Percentiles rank a stretch among this genome's conserved stretches.
These are phyloP conservation scores for Phragmatobia fuliginosa DNA, from an alignment of 2,888 invertebrate species.

Conservation along the genomic window DNA sequence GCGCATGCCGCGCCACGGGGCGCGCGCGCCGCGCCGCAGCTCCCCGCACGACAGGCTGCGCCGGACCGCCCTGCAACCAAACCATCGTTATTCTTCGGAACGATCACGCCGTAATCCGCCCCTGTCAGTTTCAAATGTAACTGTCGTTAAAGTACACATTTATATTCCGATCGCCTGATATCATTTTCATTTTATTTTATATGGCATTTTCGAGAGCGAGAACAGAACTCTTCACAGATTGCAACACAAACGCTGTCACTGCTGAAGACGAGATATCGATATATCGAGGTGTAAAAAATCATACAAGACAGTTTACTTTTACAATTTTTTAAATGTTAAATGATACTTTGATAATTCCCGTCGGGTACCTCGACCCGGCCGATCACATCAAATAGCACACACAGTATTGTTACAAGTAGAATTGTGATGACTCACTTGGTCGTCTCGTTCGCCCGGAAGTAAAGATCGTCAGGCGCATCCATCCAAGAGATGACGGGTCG, in stretches of 20 bases:
- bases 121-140: not conserved
- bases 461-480: conserved; percentile 99
- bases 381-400: not conserved
- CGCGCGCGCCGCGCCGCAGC: conserved; percentile 81
- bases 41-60: conserved; percentile 91
- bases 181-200: too few relatives aligned
- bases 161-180: not conserved
- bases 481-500: conserved; percentile 99
- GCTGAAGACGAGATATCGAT: not conserved
- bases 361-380: not conserved
- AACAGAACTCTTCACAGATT: not conserved
- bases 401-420: not conserved
- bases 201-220: too few relatives aligned
- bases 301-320: too few relatives aligned
- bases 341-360: too few relatives aligned
- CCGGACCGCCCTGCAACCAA: conserved; percentile 90
- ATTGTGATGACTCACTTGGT: conserved; percentile 91
- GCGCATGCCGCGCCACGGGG: conserved; percentile 85
- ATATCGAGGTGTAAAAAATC: too few relatives aligned
- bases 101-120: not conserved
- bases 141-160: not conserved
- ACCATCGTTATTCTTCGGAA: conserved; percentile 13
- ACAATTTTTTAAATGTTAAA: too few relatives aligned
- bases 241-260: not conserved
- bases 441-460: conserved; percentile 96